Conservation (phyloP, 2,888 invertebrate genomes). For the Leptarthrus brevirostris region DNA sequence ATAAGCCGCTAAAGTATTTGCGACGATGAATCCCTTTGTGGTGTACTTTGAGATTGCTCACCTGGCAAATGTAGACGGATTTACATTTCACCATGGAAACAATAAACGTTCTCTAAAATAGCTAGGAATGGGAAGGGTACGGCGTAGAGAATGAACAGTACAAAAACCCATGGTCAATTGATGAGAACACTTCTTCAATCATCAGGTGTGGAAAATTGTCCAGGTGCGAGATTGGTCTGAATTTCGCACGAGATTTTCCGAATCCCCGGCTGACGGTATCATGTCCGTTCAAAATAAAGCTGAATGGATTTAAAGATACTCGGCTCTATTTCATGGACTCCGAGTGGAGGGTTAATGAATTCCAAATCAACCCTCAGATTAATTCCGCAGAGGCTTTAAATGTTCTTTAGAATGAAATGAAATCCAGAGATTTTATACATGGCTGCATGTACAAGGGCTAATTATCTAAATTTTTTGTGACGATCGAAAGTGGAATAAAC, state of each 20-base stretch:
- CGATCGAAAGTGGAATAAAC: not conserved
- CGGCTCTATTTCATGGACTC: not conserved
- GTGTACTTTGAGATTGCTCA: too few relatives aligned
- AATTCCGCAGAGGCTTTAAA: constrained; percentile 5
- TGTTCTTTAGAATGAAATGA: constrained; percentile 22
- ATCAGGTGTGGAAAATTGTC: constrained; percentile 4
- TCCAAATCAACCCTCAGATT: constrained; percentile 39
- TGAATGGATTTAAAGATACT: constrained; percentile 20
- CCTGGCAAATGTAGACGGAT: too few relatives aligned
- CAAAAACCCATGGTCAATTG: not conserved
- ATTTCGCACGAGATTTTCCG: constrained; percentile 36
- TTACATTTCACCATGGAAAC: too few relatives aligned
- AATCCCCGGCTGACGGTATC: constrained; percentile 26
- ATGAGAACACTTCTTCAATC: constrained; percentile 27
- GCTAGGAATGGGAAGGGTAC: too few relatives aligned
- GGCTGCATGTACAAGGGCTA: constrained; percentile 43
- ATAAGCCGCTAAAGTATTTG: not conserved
- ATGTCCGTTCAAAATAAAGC: constrained; percentile 25
- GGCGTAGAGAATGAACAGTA: too few relatives aligned
- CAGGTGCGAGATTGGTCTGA: constrained; percentile 30
- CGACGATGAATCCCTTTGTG: too few relatives aligned
- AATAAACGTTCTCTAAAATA: too few relatives aligned
- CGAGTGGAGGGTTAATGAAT: constrained; percentile 12
- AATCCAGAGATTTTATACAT: constrained; percentile 46
- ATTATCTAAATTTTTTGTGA: constrained; percentile 39